phyloP scores from a whole-genome alignment of 1,140 invertebrate genomes.

The Bombus haemorrhoidalis region DNA sequence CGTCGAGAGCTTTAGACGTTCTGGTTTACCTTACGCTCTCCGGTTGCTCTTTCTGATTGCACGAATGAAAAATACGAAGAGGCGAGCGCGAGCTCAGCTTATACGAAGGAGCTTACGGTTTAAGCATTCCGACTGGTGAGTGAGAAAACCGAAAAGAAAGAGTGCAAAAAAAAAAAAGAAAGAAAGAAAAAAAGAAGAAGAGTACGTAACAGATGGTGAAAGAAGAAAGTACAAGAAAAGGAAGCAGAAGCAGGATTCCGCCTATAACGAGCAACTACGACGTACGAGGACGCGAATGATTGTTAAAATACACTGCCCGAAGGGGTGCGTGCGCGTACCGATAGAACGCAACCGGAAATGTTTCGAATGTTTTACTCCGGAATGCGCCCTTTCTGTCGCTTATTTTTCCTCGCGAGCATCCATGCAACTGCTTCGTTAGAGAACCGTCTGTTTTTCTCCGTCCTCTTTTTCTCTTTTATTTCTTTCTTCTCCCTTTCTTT shows the following conservation, averaged over 20 bases:
- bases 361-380: slow-evolving; percentile 29
- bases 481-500: background rate
- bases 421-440: slow-evolving; percentile 28
- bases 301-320: slow-evolving; percentile 41
- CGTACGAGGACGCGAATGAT: slow-evolving; percentile 38
- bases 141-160: background rate
- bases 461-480: too few species aligned
- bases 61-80: background rate
- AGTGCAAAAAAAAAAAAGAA: background rate
- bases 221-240: background rate
- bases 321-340: background rate
- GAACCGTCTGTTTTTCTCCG: background rate
- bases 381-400: background rate
- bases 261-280: background rate
- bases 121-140: background rate
- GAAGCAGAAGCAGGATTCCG: background rate
- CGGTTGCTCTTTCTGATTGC: slow-evolving; percentile 8
- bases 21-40: background rate
- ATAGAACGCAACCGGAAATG: slow-evolving; percentile 33
- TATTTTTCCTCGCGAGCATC: background rate
- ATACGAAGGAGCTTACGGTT: background rate
- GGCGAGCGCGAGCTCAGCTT: background rate
- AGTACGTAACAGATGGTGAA: background rate
- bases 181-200: background rate
- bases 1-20: background rate